These are phyloP conservation scores for Siniperca obscura DNA, from an alignment of 2,797 vertebrate genomes.

Conservation along the genomic window DNA sequence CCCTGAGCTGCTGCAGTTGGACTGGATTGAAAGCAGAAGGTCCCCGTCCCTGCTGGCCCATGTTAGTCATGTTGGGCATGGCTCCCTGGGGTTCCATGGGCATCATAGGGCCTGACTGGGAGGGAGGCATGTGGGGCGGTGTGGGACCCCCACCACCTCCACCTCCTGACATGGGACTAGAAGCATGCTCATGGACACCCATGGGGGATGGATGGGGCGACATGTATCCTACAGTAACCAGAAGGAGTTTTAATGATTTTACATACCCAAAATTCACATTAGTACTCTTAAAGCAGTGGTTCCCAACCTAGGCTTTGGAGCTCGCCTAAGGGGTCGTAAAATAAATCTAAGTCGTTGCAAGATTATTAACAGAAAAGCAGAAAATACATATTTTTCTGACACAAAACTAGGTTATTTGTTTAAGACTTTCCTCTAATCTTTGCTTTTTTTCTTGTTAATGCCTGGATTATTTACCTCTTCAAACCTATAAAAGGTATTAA, in stretches of 20 bases:
- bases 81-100: conserved; percentile 89
- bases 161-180: conserved; percentile 95
- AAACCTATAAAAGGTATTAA: background rate
- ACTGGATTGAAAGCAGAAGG: conserved; percentile 95
- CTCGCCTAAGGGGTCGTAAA: background rate
- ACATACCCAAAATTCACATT: background rate
- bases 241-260: background rate
- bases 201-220: conserved; percentile 96
- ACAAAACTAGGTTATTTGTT: background rate
- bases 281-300: background rate
- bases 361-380: background rate
- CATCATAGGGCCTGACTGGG: conserved; percentile 90
- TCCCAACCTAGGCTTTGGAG: background rate
- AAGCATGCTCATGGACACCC: conserved; percentile 92
- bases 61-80: conserved; percentile 72
- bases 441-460: background rate
- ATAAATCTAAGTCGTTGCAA: background rate
- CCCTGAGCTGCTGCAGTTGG: conserved; percentile 96
- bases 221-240: conserved; percentile 89
- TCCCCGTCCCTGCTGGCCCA: conserved; percentile 90
- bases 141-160: conserved; percentile 92
- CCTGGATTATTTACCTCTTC: background rate
- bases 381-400: background rate
- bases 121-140: conserved; percentile 92
- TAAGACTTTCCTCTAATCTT: too few relatives aligned